Evolutionary conservation across 1,140 invertebrate genomes (phyloP).

Genomic region (Drosophila kepulauana): DNA sequence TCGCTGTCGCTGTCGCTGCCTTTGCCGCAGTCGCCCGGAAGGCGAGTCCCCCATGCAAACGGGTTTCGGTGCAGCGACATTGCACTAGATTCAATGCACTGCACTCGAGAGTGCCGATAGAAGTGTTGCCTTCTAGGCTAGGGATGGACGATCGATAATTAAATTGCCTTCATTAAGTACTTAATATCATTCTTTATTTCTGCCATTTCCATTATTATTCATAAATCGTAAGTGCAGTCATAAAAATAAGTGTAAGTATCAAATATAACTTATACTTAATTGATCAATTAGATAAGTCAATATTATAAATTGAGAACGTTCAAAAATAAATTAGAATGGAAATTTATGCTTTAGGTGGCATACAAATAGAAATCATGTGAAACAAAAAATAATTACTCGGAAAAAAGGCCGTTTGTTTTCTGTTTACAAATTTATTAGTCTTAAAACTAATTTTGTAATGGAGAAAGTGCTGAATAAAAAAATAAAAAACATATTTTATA

Average conservation of each 20-base stretch:
- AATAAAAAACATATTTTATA: too few relatives aligned
- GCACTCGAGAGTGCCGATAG: conserved; percentile 25
- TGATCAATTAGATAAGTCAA: neutral
- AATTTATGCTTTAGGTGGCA: neutral
- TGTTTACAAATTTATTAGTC: too few relatives aligned
- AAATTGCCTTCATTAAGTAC: conserved; percentile 8
- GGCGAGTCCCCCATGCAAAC: conserved; percentile 60
- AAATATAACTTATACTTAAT: neutral
- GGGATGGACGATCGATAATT: conserved; percentile 44
- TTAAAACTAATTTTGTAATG: too few relatives aligned
- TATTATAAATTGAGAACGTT: neutral
- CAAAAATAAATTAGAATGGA: neutral
- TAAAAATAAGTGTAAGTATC: conserved; percentile 1
- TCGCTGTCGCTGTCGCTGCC: neutral
- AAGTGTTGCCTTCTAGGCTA: conserved; percentile 53
- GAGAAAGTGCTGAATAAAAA: too few relatives aligned
- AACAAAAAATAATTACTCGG: neutral
- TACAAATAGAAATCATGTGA: too few relatives aligned
- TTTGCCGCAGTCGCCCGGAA: conserved; percentile 59
- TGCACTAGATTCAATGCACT: conserved; percentile 75
- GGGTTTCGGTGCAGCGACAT: conserved; percentile 78
- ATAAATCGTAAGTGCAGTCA: conserved; percentile 1
- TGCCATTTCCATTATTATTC: neutral
- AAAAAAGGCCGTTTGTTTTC: too few relatives aligned
- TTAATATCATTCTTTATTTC: conserved; percentile 7